Conservation (phyloP, 2,797 vertebrate genomes). For the Tauraco hartlaubi region DNA sequence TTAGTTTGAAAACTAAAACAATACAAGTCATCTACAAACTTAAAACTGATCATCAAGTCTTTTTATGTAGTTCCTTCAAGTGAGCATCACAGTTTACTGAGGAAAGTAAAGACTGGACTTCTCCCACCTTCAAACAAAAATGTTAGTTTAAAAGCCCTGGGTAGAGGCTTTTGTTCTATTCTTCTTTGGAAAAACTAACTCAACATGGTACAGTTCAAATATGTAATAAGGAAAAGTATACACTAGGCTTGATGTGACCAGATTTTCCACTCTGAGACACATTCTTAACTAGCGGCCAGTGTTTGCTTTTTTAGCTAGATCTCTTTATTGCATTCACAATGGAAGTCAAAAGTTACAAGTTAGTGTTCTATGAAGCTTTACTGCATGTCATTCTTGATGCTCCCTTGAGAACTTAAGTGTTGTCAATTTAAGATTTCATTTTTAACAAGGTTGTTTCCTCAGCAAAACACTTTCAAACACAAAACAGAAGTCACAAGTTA, state of each 20-base stretch:
- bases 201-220: too few relatives aligned
- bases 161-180: neutral
- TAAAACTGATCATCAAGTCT: neutral
- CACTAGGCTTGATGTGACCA: neutral
- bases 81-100: neutral
- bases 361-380: neutral
- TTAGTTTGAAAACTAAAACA: neutral
- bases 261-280: neutral
- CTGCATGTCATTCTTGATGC: neutral
- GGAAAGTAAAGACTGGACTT: neutral
- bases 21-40: neutral
- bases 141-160: neutral
- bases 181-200: neutral
- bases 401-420: neutral
- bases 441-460: neutral
- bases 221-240: neutral
- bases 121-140: neutral
- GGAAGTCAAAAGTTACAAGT: neutral
- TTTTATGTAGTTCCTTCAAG: neutral
- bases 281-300: neutral
- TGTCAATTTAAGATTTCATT: neutral
- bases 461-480: neutral
- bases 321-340: neutral
- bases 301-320: neutral
- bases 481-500: neutral